Percentiles rank a stretch among this genome's conserved stretches.
Evolutionary conservation across 2,113 vertebrate genomes (phyloP).

Genomic region (Pedionomus torquatus): DNA sequence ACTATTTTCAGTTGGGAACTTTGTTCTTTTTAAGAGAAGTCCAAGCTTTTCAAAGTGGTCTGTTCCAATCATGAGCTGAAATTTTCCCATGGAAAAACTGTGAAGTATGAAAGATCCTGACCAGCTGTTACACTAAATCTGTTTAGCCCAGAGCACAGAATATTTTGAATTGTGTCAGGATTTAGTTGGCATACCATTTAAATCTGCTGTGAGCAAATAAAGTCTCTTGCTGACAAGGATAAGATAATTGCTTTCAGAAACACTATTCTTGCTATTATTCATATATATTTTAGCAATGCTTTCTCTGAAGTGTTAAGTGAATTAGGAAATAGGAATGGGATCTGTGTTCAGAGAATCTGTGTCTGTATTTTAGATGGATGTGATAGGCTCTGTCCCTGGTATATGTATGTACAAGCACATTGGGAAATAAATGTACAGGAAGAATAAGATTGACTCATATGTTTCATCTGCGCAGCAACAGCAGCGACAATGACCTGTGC

Average conservation of each 20-base stretch:
- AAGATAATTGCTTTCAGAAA: not conserved
- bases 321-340: not conserved
- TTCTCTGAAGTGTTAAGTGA: not conserved
- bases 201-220: not conserved
- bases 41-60: not conserved
- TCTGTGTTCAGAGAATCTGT: not conserved
- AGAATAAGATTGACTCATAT: not conserved
- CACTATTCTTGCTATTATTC: not conserved
- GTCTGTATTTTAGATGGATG: not conserved
- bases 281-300: not conserved
- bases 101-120: not conserved
- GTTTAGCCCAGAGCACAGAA: not conserved
- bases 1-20: not conserved
- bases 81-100: not conserved
- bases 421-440: not conserved
- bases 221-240: not conserved
- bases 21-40: not conserved
- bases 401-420: not conserved
- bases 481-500: not conserved
- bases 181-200: not conserved
- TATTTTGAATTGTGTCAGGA: not conserved
- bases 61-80: not conserved
- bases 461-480: not conserved
- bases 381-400: not conserved
- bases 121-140: not conserved